Percentiles rank a stretch among this genome's conserved stretches.
These are phyloP conservation scores for Saiga tatarica DNA, from an alignment of 2,113 vertebrate species.

Conservation along the genomic window DNA sequence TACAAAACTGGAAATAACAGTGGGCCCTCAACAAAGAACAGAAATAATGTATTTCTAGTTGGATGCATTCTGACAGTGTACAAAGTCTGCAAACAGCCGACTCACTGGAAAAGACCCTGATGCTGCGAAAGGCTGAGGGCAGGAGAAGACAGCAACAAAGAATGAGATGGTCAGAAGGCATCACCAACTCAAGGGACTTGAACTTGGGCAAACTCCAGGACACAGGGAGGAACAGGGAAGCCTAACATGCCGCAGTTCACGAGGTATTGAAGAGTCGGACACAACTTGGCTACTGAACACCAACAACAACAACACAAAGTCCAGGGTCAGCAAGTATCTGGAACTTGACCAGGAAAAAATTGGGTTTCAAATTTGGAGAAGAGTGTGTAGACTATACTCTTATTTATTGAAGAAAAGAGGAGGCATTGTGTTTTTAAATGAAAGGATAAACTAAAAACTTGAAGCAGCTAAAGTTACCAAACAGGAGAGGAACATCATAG, in stretches of 20 bases:
- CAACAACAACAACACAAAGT: fast-evolving
- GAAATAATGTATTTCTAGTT: background rate
- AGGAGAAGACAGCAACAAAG: background rate
- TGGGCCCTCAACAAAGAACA: background rate
- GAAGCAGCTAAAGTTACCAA: background rate
- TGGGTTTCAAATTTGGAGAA: background rate
- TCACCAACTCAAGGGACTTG: background rate
- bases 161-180: background rate
- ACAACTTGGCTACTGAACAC: background rate
- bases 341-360: background rate
- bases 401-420: background rate
- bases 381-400: background rate
- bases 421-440: background rate
- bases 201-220: background rate
- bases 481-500: background rate
- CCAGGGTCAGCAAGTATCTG: background rate
- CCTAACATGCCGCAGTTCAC: background rate
- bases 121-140: background rate
- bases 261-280: background rate
- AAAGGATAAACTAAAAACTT: background rate
- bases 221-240: background rate
- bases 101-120: background rate
- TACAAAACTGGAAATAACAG: background rate
- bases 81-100: background rate
- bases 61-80: background rate